Evolutionary conservation across 2,113 vertebrate genomes (phyloP), one percentile per base, ranked within the genome.

Genomic region (Cnemophilus loriae): DNA sequence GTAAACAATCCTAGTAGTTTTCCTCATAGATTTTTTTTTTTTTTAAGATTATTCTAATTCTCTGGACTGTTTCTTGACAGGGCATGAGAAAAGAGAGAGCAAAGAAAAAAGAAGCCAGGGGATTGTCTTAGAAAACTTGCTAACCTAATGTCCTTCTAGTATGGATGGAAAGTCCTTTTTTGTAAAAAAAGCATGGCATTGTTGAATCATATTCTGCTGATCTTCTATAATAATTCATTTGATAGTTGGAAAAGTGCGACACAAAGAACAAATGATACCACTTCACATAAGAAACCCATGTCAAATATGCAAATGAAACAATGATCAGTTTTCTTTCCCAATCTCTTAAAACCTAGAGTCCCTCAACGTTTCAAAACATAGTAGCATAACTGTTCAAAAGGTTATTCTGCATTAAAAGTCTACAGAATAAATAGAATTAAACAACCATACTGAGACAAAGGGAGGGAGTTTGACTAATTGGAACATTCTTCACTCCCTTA

Each of bases 391-490:
- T 70, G 9, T 56, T 88, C 10, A 13, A 92, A 64, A 22, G 26
- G 3, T 5, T 91, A 26, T 30, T 80, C 18, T 74, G 16, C 18
- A 67, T 23, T 49, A 42, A 49, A 92, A 55, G 4, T 46, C 37
- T 32, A 37, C 16, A 81, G 24, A 76, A 81, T 63, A 70, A 77
- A 70, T 55, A 74, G 13, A 63, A 86, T 61, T 69, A 79, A 91
- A 78, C 20, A 77, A 46, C 20, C 6, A 17, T n/a, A 84, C 22
- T 49, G 52, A 89, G 28, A 84, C 22, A 88, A 60, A 92, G 22
- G 8, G 65, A 90, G 23, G 17, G 47, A 77, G 16, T 71, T 84
- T 69, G 41, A 50, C 63, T 94, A 87, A 86, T 49, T 93, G 78
- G 41, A 83, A 81, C 17, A 80, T 17, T 39, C 6, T 73, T n/a